Conservation (phyloP, 64 coral and sea anemone genomes). For the Catalaphyllia jardinei region DNA sequence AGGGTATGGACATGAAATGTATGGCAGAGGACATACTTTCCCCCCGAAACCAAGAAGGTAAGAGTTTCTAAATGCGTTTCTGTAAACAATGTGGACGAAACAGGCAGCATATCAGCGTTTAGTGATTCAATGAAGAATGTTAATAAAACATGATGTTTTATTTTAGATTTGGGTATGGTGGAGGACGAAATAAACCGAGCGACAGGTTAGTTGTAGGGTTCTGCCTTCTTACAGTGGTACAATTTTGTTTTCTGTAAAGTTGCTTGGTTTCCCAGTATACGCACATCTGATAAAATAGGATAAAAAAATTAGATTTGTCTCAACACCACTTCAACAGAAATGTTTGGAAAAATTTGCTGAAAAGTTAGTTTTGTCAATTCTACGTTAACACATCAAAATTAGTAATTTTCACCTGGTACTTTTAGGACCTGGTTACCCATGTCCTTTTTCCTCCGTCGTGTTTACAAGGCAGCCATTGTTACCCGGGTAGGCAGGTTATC, state of each 20-base stretch:
- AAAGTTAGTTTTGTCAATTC: not conserved
- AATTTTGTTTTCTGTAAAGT: too few relatives aligned
- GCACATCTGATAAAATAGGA: too few relatives aligned
- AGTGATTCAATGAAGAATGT: not conserved
- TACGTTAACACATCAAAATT: too few relatives aligned
- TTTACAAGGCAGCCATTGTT: too few relatives aligned
- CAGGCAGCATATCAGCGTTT: not conserved
- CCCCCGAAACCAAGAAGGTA: constrained; percentile 90
- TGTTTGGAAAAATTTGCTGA: not conserved
- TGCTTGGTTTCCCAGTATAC: too few relatives aligned
- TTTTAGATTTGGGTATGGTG: constrained; percentile 85
- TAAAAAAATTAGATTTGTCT: too few relatives aligned
- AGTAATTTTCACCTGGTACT: too few relatives aligned
- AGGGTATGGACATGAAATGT: constrained; percentile 86
- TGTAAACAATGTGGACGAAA: not conserved
- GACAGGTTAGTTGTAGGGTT: constrained; percentile 67
- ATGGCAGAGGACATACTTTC: constrained; percentile 84
- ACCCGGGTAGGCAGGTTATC: too few relatives aligned
- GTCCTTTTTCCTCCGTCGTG: too few relatives aligned
- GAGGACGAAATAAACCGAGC: constrained; percentile 69
- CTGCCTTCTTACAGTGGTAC: too few relatives aligned
- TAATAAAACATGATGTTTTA: constrained; percentile 26
- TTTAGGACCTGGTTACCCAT: too few relatives aligned
- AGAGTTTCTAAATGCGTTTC: not conserved
- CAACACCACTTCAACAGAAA: not conserved